Percentiles rank a stretch among this genome's conserved stretches.
Evolutionary conservation across 2,888 invertebrate species (phyloP).

Genomic region (Gordius sp.): DNA sequence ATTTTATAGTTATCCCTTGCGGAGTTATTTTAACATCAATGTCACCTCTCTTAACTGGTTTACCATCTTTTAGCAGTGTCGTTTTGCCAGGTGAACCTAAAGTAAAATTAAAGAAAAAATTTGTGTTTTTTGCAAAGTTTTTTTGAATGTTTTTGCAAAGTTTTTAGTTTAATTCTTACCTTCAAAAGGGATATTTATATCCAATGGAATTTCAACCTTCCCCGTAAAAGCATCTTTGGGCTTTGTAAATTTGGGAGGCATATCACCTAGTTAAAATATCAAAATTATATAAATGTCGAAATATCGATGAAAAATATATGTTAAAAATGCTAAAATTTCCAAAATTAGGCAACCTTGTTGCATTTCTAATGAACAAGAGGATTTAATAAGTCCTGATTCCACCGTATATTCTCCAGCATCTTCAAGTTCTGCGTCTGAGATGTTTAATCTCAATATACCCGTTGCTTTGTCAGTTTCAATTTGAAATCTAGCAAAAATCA

Average conservation of each 20-base stretch:
- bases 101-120: no score
- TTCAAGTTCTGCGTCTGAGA: slow-evolving; percentile 45
- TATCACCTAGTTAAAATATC: not conserved
- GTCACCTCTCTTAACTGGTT: slow-evolving; percentile 56
- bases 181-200: not conserved
- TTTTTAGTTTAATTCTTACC: not conserved
- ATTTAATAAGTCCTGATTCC: slow-evolving; percentile 52
- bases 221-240: not conserved
- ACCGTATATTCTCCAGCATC: slow-evolving; percentile 65
- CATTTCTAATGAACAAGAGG: slow-evolving; percentile 52
- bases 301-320: not conserved
- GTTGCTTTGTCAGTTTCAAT: slow-evolving; percentile 22
- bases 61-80: slow-evolving; percentile 65
- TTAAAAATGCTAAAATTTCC: not conserved
- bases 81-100: slow-evolving; percentile 35
- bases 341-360: slow-evolving; percentile 37
- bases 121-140: no score
- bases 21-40: slow-evolving; percentile 67
- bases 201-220: not conserved
- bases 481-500: slow-evolving; percentile 2
- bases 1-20: slow-evolving; percentile 61
- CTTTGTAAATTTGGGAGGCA: not conserved
- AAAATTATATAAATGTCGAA: no score
- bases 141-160: not conserved
- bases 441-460: slow-evolving; percentile 19